Evolutionary conservation across 2,113 vertebrate genomes (phyloP), one percentile per base, ranked within the genome.

Genomic region (Triplophysa rosa): DNA sequence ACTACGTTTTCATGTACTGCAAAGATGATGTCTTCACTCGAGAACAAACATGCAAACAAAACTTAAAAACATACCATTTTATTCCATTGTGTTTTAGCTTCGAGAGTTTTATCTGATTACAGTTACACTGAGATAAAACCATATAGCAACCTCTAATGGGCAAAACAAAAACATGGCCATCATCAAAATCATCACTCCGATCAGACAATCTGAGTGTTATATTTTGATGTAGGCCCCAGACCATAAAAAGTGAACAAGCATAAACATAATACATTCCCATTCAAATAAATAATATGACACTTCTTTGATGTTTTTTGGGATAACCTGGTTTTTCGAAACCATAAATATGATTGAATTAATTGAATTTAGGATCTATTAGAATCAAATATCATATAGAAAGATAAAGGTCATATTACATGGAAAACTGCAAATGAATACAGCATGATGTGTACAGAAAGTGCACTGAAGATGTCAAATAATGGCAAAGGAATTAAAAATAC

Each of bases 111-210:
- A 79, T 82, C 78, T 49, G 84, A 82, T 62, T 66, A 63, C 37
- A 67, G 69, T 29, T 37, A 37, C 24, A 54, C 33, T 65, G 2
- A 77, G 74, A 65, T 77, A 49, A 76, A 75, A 67, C 42, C 59
- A 40, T 16, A 47, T 10, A 62, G n/a, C 14, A 70, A 54, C 47
- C 26, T 77, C 29, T 84, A 83, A 84, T 88, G 77, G 52, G 29
- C 19, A 61, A 78, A 58, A 67, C 67, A 62, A 86, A 88, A 84
- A 89, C 65, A 90, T 93, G 93, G 90, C 93, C 93, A 92, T 91
- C 90, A 94, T 95, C 94, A 96, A 93, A 94, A 88, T 93, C 92
- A 94, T 92, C 95, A 95, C 94, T 91, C 85, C 59, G 67, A 87
- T 91, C 90, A 91, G 92, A 92, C 88, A 67, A 73, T 91, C 90